Evolutionary conservation across 2,113 vertebrate genomes (phyloP).

Genomic region (Fregetta grallaria): DNA sequence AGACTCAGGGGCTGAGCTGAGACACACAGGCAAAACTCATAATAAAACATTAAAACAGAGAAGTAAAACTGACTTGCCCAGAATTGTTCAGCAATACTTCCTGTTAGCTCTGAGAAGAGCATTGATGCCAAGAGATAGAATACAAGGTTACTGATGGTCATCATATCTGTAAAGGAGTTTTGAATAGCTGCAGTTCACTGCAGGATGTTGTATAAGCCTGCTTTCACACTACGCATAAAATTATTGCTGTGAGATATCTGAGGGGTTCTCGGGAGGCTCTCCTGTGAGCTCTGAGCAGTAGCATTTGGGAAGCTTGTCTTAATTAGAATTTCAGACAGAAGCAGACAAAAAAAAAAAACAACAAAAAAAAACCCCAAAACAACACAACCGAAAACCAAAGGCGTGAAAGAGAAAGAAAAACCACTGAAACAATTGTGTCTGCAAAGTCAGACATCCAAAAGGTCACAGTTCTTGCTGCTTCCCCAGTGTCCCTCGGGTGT

Average conservation of each 20-base stretch:
- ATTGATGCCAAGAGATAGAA: not conserved
- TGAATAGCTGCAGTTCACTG: not conserved
- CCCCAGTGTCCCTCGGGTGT: not conserved
- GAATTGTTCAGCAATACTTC: constrained; percentile 10
- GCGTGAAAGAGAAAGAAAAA: not conserved
- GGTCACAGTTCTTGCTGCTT: not conserved
- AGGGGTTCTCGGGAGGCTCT: not conserved
- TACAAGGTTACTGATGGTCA: not conserved
- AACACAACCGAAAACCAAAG: not conserved
- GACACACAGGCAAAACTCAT: not conserved
- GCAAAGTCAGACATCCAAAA: constrained; percentile 30
- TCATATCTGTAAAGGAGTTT: not conserved
- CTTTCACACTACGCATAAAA: not conserved
- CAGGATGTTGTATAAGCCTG: not conserved
- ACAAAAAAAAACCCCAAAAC: no score
- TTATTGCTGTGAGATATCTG: not conserved
- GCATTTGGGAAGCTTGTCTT: constrained; percentile 3
- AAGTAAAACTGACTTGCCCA: constrained; percentile 17
- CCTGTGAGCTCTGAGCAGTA: not conserved
- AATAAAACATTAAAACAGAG: not conserved
- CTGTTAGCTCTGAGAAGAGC: not conserved
- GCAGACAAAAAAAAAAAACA: not conserved
- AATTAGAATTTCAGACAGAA: constrained; percentile 30
- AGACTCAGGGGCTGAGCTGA: not conserved
- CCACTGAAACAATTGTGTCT: not conserved